Evolutionary conservation across 2,113 vertebrate genomes (phyloP).

Genomic region (Archocentrus centrarchus): DNA sequence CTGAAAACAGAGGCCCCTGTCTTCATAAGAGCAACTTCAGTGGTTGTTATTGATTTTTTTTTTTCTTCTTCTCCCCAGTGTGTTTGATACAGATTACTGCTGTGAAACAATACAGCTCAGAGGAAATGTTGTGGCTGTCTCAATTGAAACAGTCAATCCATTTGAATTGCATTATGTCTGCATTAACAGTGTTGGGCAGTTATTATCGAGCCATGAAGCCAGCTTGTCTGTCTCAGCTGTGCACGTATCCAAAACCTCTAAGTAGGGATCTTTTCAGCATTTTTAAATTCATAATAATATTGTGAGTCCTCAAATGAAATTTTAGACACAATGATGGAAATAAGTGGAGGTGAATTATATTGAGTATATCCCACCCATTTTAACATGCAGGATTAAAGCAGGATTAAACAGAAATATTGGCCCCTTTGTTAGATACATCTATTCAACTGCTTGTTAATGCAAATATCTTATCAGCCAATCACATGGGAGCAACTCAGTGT

Average conservation of each 20-base stretch:
- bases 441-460: background rate
- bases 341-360: background rate
- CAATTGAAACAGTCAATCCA: constrained; percentile 21
- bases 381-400: background rate
- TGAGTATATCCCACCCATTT: background rate
- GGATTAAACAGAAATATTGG: background rate
- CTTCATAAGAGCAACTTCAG: constrained; percentile 51
- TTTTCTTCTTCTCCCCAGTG: background rate
- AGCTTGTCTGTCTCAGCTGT: constrained; percentile 1
- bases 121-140: constrained; percentile 44
- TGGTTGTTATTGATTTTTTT: constrained; percentile 48
- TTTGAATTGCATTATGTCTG: constrained; percentile 45
- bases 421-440: background rate
- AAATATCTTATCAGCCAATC: too few relatives aligned
- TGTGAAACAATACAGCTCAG: constrained; percentile 27
- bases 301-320: background rate
- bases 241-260: background rate
- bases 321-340: background rate
- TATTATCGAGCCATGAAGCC: constrained; percentile 18
- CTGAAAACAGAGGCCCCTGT: constrained; percentile 65
- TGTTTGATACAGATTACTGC: constrained; percentile 24
- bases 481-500: background rate
- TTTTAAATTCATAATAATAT: background rate
- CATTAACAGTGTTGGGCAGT: constrained; percentile 14
- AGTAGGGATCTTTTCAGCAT: background rate